Evolutionary conservation across 2,797 vertebrate species (phyloP), one percentile per base, ranked within the genome.

Genomic region (Spheniscus humboldti): DNA sequence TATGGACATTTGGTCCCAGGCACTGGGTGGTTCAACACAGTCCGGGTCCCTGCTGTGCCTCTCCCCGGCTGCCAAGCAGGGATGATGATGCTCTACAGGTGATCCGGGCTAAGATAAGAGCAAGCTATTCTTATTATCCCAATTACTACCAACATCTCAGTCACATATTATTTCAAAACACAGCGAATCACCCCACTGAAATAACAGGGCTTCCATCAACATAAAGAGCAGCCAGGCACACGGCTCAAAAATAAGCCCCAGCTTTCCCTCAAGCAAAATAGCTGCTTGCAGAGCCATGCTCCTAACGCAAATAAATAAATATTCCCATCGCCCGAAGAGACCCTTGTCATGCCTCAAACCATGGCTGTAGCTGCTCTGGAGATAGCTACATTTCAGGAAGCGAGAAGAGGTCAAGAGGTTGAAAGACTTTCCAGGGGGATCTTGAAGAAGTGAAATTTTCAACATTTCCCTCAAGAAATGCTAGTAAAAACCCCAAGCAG

Each of bases 121-220:
- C 0, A 1, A 93, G 84, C 92, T 86, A 69, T 92, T 90, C 80
- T 88, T 94, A 86, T 94, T 93, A 92, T 63, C 76, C 79, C 82
- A 96, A 94, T 92, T 93, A 92, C 93, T 80, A 92, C 72, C 5
- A 22, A 96, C 87, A 96, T 83, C 62, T 84, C 94, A 92, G 81
- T 86, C 73, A 90, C 85, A 60, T 60, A 92, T 56, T 94, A 92
- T 96, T 96, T 95, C 94, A 96, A 96, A 97, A 96, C 93, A 96
- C 64, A 86, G 87, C 94, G 94, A 95, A 96, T 94, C 96, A 96
- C 66, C 62, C 50, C 37, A 20, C 78, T 90, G 85, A 95, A 96
- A 86, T 92, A 91, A 94, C 92, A 97, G 85, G 53, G 83, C 79
- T 96, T 94, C 93, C 87, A 91, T 95, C 91, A 90, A 93, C 92